phyloP scores from a whole-genome alignment of 2,797 vertebrate genomes.

The Melanotaenia pygmaea region DNA sequence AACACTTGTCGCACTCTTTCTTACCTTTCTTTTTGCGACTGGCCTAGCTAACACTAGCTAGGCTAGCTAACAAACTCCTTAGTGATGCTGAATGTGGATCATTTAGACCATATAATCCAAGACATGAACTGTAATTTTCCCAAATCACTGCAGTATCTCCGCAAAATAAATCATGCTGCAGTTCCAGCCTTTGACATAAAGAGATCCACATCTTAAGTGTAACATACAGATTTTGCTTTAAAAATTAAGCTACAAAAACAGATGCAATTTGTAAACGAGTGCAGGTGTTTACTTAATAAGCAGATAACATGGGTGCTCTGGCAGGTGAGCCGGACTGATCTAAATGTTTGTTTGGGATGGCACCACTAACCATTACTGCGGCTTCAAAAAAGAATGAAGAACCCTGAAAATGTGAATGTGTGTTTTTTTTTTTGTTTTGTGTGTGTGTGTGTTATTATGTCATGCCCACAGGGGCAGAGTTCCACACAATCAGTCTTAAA shows the following conservation, averaged over 20 bases:
- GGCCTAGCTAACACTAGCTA: no score
- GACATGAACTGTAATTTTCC: constrained; percentile 54
- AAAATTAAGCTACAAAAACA: constrained; percentile 32
- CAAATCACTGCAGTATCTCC: constrained; percentile 39
- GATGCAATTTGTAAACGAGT: constrained; percentile 22
- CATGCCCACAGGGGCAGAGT: constrained; percentile 55
- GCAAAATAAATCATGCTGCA: constrained; percentile 38
- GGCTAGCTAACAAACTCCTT: constrained; percentile 36
- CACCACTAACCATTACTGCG: constrained; percentile 26
- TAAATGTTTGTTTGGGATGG: constrained; percentile 38
- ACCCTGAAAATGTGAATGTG: constrained; percentile 10
- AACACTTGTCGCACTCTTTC: no score
- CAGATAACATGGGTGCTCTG: constrained; percentile 24
- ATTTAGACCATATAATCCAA: constrained; percentile 46
- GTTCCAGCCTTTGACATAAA: constrained; percentile 50
- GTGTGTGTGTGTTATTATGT: constrained; percentile 40
- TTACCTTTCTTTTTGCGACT: no score
- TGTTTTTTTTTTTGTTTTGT: no score
- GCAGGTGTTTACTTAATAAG: constrained; percentile 31
- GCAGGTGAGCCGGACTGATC: constrained; percentile 37
- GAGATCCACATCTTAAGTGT: constrained; percentile 22
- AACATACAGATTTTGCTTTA: no score
- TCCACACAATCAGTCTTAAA: constrained; percentile 44
- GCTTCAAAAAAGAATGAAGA: constrained; percentile 23
- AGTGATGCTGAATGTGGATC: constrained; percentile 21